Percentiles rank a stretch among this genome's conserved stretches.
Evolutionary conservation across 2,797 vertebrate species (phyloP).

Genomic region (Taeniopygia guttata): DNA sequence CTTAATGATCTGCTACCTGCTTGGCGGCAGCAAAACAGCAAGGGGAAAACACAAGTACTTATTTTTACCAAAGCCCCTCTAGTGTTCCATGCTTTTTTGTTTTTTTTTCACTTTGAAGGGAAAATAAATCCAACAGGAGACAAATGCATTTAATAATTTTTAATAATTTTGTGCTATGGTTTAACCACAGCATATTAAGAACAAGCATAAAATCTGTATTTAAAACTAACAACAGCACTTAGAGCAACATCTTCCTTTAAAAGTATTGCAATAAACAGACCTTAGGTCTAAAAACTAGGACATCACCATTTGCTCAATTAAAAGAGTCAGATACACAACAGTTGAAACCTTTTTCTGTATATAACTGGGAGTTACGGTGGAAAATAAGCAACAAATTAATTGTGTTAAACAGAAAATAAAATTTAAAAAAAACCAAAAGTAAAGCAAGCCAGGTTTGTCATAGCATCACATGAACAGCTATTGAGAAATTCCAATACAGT

Average conservation of each 20-base stretch:
- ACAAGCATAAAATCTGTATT: conserved; percentile 93
- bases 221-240: conserved; percentile 96
- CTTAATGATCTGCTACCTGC: not conserved
- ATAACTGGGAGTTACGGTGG: conserved; percentile 67
- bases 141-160: conserved; percentile 85
- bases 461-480: conserved; percentile 73
- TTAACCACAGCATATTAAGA: conserved; percentile 89
- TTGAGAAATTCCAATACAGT: conserved; percentile 77
- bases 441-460: conserved; percentile 69
- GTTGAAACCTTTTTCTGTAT: conserved; percentile 78
- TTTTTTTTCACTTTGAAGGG: not conserved
- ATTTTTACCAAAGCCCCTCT: not conserved
- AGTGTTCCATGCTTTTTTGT: not conserved
- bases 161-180: conserved; percentile 90
- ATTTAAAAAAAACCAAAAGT: conserved; percentile 62
- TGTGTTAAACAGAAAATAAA: conserved; percentile 57
- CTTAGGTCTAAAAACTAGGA: conserved; percentile 90
- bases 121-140: conserved; percentile 48
- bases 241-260: conserved; percentile 91
- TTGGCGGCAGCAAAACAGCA: not conserved
- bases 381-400: conserved; percentile 68
- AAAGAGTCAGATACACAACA: conserved; percentile 80
- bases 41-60: no score
- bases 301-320: conserved; percentile 90
- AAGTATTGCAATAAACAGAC: conserved; percentile 93